Evolutionary conservation across 2,888 invertebrate genomes (phyloP), one percentile per base, ranked within the genome.

Genomic region (Drosophila mimica): DNA sequence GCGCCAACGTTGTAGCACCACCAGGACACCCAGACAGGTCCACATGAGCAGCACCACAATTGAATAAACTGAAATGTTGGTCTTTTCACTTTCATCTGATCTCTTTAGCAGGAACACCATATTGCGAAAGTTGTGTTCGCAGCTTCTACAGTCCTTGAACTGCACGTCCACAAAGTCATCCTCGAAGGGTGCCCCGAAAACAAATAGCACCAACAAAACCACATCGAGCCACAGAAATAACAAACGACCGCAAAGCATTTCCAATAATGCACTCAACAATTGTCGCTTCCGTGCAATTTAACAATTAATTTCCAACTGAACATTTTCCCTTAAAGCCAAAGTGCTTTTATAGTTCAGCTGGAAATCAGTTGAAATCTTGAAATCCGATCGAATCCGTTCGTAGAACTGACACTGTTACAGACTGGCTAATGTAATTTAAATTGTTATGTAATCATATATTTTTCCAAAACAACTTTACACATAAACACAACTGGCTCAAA

Each of bases 121-220:
- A 28, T 81, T 75, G 20, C 70, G 70, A 56, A 68, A 84, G 46
- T 78, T 80, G 1, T 72, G 30, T 33, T 72, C 82, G 49, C 87
- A 87, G 4, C 56, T 25, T 17, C 56, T 30, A 30, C 84, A 87
- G 6, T 43, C 71, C 8, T 28, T 30, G n/a, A 72, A 69, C 28
- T 80, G 56, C 53, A 83, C 62, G 13, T 66, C 65, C 6, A 87
- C 84, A 61, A 78, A 76, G 51, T 84, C 87, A 57, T 87, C 76
- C 48, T 74, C 70, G 31, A 46, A n/a, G 17, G 48, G 20, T 7
- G 49, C n/a, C 0, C 49, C 59, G 15, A 73, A 65, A 4, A 70
- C 46, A 6, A 43, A 57, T 0, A 65, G 53, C 17, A 62, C 71
- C 31, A 30, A 3, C 9, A 70, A 8, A 17, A 62, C 31, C 31